Base-by-base conservation (phyloP, 2,888 invertebrate genomes). In the Pristionchus exspectatus region DNA sequence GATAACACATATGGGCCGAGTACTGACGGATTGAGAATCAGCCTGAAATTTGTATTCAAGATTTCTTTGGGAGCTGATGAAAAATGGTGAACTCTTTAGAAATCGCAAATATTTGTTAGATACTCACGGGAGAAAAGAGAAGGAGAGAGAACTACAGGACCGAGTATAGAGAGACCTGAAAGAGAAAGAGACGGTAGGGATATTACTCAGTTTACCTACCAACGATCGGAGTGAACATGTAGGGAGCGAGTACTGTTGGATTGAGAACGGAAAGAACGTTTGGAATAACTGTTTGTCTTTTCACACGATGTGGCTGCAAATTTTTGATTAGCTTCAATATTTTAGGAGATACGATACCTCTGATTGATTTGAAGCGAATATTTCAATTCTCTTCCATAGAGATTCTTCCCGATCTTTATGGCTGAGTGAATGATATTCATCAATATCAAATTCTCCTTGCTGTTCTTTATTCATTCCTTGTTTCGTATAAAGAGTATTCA, bases 131-230 rank as follows among this genome's bases (percentile, higher is more conserved):
- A 92, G 90, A 94, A 94, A 38, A 94, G 91, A 24, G 92, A 93
- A 1, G 94, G 94, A 0, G 94, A 94, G 27, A 94, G 92, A 2
- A 92, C 91, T 2, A 91, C 91, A 0, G 94, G 94, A 2, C 94
- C 94, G 0, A 94, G 90, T 1, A 94, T 91, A 33, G 90, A 89
- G 2, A 93, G 77, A 12, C 94, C 94, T 66, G 88, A 9, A 38
- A 27, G 16, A 21, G 33, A 74, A 24, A 7, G 24, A 12, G 74
- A 74, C 16, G 16, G 24, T 30, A 24, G 74, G 33, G 24, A 59
- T 24, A 69, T 66, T 24, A 44, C n/a, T 21, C 21, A 33, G 56
- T 5, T 59, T 50, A 87, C 72, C 0, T 88, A 30, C 93, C 93
- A 50, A 90, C 91, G 33, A 92, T 90, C 0, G 92, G 92, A 33